Conservation (phyloP, 2,113 vertebrate species). For the Rhineura floridana region DNA sequence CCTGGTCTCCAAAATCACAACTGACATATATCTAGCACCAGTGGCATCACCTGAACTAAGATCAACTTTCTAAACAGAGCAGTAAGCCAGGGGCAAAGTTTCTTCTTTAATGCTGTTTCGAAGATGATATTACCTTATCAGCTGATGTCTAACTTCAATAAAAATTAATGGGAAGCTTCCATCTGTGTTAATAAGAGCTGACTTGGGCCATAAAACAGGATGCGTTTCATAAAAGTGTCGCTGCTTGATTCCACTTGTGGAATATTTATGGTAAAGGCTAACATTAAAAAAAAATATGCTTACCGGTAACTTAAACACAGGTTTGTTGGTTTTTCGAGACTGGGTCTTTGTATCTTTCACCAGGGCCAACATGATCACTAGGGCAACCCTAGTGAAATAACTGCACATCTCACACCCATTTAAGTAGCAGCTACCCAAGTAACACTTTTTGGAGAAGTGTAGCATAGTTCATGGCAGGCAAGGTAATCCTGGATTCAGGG, state of each 20-base stretch:
- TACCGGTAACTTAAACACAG: slow-evolving; percentile 5
- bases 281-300: slow-evolving; percentile 22
- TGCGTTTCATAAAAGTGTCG: slow-evolving; percentile 35
- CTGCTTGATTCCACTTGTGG: slow-evolving; percentile 21
- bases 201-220: slow-evolving; percentile 30
- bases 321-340: not conserved
- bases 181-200: slow-evolving; percentile 40
- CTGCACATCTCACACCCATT: not conserved
- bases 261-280: slow-evolving; percentile 30
- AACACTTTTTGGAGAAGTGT: not conserved
- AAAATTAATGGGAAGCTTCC: slow-evolving; percentile 38
- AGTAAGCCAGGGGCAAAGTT: slow-evolving; percentile 4
- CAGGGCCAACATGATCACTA: not conserved
- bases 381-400: not conserved
- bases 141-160: slow-evolving; percentile 29
- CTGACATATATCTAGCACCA: not conserved
- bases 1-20: too few relatives aligned
- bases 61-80: slow-evolving; percentile 12
- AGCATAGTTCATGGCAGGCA: not conserved
- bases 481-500: not conserved
- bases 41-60: not conserved
- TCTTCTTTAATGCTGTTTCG: slow-evolving; percentile 19
- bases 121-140: slow-evolving; percentile 30
- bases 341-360: not conserved
- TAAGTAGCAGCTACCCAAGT: not conserved